phyloP scores from a whole-genome alignment of 2,797 vertebrate genomes.

The Lemur catta region DNA sequence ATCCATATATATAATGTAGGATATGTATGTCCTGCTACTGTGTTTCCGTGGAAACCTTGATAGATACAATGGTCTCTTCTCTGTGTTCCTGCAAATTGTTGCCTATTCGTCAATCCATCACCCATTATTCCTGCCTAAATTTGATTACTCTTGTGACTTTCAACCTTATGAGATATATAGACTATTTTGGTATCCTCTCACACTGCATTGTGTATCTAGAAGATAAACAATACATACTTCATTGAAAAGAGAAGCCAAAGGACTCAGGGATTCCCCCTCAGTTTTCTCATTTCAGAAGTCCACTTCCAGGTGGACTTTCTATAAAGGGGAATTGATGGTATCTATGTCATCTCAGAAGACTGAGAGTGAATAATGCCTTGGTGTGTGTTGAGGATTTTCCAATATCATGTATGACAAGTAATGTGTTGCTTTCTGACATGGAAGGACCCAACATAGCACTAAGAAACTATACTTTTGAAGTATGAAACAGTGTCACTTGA shows the following conservation, averaged over 20 bases:
- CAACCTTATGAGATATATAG: neutral
- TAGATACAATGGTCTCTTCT: neutral
- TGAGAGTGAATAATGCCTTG: neutral
- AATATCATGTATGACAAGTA: neutral
- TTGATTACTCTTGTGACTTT: neutral
- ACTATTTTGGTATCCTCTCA: neutral
- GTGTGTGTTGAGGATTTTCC: no score
- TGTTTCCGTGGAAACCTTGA: neutral
- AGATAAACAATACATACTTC: neutral
- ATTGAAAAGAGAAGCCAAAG: neutral
- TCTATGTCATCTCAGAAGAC: neutral
- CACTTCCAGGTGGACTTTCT: neutral
- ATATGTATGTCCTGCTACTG: neutral
- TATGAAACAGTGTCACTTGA: neutral
- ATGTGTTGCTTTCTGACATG: neutral
- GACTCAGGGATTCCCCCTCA: neutral
- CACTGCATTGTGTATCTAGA: neutral
- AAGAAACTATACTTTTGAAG: neutral
- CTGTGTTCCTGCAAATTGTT: neutral
- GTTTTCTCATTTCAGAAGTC: neutral
- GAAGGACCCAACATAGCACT: rapidly evolving
- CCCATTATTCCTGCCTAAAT: neutral
- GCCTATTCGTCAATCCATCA: neutral
- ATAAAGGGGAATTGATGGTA: neutral
- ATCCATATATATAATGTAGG: neutral